phyloP scores from a whole-genome alignment of 2,113 vertebrate genomes.

The Sula dactylatra region DNA sequence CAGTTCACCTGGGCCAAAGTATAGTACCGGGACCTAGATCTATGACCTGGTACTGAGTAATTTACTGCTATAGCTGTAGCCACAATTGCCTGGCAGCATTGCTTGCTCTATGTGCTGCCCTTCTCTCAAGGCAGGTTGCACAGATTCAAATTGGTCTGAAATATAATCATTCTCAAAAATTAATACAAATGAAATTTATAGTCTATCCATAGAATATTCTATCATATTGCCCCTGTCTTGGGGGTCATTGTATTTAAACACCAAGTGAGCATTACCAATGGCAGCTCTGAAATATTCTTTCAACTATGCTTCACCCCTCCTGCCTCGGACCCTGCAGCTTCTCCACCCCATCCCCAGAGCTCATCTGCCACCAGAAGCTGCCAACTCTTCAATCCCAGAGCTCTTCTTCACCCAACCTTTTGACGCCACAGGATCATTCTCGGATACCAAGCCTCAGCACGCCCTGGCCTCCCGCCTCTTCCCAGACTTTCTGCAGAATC shows the following conservation, averaged over 20 bases:
- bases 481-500: background rate
- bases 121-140: background rate
- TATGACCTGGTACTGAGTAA: background rate
- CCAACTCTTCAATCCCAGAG: background rate
- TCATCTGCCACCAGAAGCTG: background rate
- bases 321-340: background rate
- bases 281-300: background rate
- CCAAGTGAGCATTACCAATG: background rate
- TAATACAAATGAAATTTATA: background rate
- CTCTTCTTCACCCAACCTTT: background rate
- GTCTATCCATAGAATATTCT: background rate
- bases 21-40: background rate
- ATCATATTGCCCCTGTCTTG: background rate
- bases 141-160: background rate
- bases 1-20: background rate
- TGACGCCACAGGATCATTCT: background rate
- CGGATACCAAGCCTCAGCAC: accelerated
- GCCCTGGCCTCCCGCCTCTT: accelerated
- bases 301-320: background rate
- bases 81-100: background rate
- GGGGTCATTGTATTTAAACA: background rate
- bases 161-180: background rate
- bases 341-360: background rate
- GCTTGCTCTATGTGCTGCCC: background rate
- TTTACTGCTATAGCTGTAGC: background rate